Conservation (phyloP, 2,888 invertebrate genomes). For the Atrina japonica region DNA sequence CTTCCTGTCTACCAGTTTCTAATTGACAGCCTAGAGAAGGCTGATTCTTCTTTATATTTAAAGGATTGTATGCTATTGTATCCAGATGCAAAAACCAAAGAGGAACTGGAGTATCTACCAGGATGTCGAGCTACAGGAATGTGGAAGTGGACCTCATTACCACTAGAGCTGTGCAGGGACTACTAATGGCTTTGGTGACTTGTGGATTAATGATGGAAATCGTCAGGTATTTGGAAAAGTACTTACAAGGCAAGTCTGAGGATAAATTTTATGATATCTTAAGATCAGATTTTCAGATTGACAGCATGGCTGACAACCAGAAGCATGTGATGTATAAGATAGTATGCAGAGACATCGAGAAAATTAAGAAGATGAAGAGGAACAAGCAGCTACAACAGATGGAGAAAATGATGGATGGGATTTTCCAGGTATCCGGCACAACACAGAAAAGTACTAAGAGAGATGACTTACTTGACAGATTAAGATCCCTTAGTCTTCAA, state of each 20-base stretch:
- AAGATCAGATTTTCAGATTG: neutral
- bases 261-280: conserved; percentile 5
- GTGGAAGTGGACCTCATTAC: neutral
- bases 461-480: neutral
- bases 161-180: neutral
- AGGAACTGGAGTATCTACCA: conserved; percentile 13
- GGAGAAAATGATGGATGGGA: neutral
- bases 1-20: conserved; percentile 8
- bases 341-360: too few relatives aligned
- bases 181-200: neutral
- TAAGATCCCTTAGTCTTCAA: conserved; percentile 5
- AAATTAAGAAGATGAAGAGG: neutral
- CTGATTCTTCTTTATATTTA: conserved; percentile 1
- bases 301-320: neutral
- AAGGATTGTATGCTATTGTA: conserved; percentile 11
- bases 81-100: neutral
- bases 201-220: conserved; percentile 1
- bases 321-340: too few relatives aligned
- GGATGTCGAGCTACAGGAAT: neutral
- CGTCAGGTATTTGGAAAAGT: conserved; percentile 1
- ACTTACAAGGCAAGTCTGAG: neutral
- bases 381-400: conserved; percentile 2
- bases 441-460: neutral
- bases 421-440: neutral
- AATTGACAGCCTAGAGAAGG: neutral